Evolutionary conservation across 2,888 invertebrate genomes (phyloP), one percentile per base, ranked within the genome.

Genomic region (Drosophila pseudotakahashii): DNA sequence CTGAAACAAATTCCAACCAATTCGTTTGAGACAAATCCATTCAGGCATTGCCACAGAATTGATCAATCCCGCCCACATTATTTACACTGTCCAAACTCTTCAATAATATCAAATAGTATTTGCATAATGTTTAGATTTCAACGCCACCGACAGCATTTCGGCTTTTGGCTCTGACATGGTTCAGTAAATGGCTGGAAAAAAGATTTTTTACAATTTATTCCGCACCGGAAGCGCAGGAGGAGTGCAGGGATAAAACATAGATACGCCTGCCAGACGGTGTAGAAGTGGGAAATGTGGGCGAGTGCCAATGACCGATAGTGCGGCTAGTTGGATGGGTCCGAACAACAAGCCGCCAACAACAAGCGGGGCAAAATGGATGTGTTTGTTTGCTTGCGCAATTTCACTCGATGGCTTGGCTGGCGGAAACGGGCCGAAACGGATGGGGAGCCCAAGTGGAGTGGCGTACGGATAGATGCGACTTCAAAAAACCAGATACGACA

Each of bases 401-500:
- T 81, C 67, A 73, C 77, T 77, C 54, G 55, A 32, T 48, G 37
- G 47, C 37, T 58, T 23, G 64, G 55, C 14, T 32, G 47, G 53
- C 48, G 51, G 76, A 60, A 67, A 19, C 44, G 48, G 23, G 30
- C n/a, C 60, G 62, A 48, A 39, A 30, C 41, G 64, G 51, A 37
- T 47, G 50, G 59, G 66, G 34, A 60, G 37, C 42, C 30, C 41
- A 14, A 41, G 39, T 58, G 51, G 44, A 61, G 69, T 61, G 73
- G 48, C 53, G 57, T 53, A 45, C 39, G 55, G 57, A 60, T 55
- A 79, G 81, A 76, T 77, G 71, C 75, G 68, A 72, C 89, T 74
- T 77, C 85, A 87, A 87, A 81, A 88, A 84, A 74, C 76, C 68
- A 81, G 89, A 87, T 84, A 81, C 82, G 77, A 76, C 64, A 70